These are phyloP conservation scores for Chloroceryle aenea DNA, from an alignment of 2,113 vertebrate species.

Conservation along the genomic window DNA sequence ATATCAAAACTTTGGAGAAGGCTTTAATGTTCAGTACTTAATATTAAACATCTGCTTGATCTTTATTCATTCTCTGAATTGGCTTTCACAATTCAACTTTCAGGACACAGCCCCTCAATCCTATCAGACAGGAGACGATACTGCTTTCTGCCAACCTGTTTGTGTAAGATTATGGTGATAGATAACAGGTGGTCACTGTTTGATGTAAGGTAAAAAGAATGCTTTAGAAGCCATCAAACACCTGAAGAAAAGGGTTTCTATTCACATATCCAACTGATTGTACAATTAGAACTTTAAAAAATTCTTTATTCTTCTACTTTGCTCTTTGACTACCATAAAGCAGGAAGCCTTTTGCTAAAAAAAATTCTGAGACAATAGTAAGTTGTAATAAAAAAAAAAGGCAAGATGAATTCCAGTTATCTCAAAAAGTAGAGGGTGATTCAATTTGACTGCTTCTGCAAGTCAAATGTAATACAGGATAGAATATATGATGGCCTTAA, in stretches of 20 bases:
- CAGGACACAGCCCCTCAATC: conserved; percentile 9
- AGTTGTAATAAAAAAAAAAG: conserved; percentile 74
- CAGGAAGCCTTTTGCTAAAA: conserved; percentile 70
- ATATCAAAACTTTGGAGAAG: neutral
- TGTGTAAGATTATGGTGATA: neutral
- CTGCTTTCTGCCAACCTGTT: neutral
- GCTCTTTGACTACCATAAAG: conserved; percentile 60
- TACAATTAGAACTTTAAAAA: conserved; percentile 75
- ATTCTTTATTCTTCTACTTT: conserved; percentile 79
- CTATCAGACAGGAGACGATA: neutral
- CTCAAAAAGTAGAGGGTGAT: neutral
- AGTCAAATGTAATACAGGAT: neutral
- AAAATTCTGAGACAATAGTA: conserved; percentile 73
- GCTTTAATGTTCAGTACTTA: neutral
- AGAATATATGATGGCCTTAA: neutral
- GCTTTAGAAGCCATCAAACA: conserved; percentile 65
- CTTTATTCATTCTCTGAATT: conserved; percentile 13
- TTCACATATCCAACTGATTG: conserved; percentile 55
- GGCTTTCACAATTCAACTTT: conserved; percentile 2
- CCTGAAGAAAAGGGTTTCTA: conserved; percentile 56
- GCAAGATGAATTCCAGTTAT: conserved; percentile 33
- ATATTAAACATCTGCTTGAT: conserved; percentile 30
- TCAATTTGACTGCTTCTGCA: conserved; percentile 35
- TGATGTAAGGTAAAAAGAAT: conserved; percentile 41
- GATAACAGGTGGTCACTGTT: conserved; percentile 48